A percentile compares a stretch with the other conserved stretches of the same genome.
phyloP scores from a whole-genome alignment of 1,140 invertebrate genomes.

The Lethrus apterus region DNA sequence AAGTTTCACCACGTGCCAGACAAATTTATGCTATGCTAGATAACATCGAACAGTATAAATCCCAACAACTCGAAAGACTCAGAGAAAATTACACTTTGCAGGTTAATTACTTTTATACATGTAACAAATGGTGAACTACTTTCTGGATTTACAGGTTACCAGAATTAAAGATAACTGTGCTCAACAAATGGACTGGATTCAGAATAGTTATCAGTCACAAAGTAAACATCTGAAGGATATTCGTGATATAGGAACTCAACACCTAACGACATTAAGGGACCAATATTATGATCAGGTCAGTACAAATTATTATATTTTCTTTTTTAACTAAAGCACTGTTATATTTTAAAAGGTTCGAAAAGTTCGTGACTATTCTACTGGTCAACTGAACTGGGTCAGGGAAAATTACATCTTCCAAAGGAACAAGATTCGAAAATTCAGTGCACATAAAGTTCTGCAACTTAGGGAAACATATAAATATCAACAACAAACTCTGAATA shows the following conservation, averaged over 20 bases:
- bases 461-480: slow-evolving; percentile 90
- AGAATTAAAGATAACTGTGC: slow-evolving; percentile 87
- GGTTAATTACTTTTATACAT: slow-evolving; percentile 42
- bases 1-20: slow-evolving; percentile 63
- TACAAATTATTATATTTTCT: slow-evolving; percentile 12
- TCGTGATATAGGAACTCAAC: slow-evolving; percentile 81
- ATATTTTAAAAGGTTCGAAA: slow-evolving; percentile 55
- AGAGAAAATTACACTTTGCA: slow-evolving; percentile 88
- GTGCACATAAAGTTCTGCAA: slow-evolving; percentile 79
- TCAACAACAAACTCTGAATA: slow-evolving; percentile 89
- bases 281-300: slow-evolving; percentile 87
- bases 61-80: slow-evolving; percentile 77
- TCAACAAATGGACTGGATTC: slow-evolving; percentile 88
- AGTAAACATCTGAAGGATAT: slow-evolving; percentile 82
- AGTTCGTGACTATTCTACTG: slow-evolving; percentile 82
- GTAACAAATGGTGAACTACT: neutral
- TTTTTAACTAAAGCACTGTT: neutral
- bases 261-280: slow-evolving; percentile 74
- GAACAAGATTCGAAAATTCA: slow-evolving; percentile 90
- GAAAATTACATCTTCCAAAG: slow-evolving; percentile 94
- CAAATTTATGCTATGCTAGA: slow-evolving; percentile 83
- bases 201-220: slow-evolving; percentile 83
- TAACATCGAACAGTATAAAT: slow-evolving; percentile 84
- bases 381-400: slow-evolving; percentile 84
- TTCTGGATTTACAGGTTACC: slow-evolving; percentile 55